Evolutionary conservation across 2,113 vertebrate genomes (phyloP).

Genomic region (Phrynosoma blainvillii): DNA sequence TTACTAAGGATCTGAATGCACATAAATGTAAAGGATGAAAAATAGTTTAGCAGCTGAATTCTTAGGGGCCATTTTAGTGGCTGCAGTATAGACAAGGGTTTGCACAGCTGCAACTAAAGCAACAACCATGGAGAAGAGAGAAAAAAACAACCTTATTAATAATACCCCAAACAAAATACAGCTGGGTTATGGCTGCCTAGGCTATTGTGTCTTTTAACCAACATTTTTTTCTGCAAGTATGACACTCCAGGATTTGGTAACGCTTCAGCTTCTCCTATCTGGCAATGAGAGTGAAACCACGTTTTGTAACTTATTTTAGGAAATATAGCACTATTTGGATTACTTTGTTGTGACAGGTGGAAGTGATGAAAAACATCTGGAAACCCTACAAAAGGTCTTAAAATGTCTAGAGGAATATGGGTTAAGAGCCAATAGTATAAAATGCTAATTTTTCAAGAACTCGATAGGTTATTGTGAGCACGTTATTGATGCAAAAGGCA

Average conservation of each 20-base stretch:
- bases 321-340: slow-evolving; percentile 30
- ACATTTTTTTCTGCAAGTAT: neutral
- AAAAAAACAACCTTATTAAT: neutral
- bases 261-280: slow-evolving; percentile 1
- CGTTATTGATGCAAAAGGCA: slow-evolving; percentile 39
- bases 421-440: slow-evolving; percentile 38
- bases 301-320: slow-evolving; percentile 36
- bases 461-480: slow-evolving; percentile 30
- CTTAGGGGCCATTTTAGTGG: neutral
- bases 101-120: slow-evolving; percentile 17
- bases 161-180: slow-evolving; percentile 7
- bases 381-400: slow-evolving; percentile 35
- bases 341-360: slow-evolving; percentile 44
- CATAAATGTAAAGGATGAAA: neutral
- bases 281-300: neutral
- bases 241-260: slow-evolving; percentile 8
- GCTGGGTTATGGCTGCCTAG: neutral
- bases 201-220: neutral
- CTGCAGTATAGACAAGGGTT: slow-evolving; percentile 16
- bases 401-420: slow-evolving; percentile 34
- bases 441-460: slow-evolving; percentile 42
- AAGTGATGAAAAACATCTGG: slow-evolving; percentile 44
- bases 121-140: neutral
- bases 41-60: neutral
- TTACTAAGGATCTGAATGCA: neutral